Base-by-base conservation (phyloP, 2,888 invertebrate species). In the Synergus gifuensis region DNA sequence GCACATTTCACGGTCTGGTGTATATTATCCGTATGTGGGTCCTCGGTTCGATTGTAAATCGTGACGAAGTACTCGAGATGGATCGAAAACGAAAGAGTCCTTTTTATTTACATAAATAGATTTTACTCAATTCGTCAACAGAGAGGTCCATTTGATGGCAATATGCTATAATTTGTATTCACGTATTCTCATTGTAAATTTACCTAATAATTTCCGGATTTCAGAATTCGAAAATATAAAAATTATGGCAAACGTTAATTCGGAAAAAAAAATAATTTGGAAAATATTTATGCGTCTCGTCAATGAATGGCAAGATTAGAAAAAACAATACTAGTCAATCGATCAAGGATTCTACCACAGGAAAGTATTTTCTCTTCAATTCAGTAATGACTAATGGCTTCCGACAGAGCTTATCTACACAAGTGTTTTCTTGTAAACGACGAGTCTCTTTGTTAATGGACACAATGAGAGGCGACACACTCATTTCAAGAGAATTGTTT, bases 401-500 rank as follows among this genome's bases (percentile, higher is more conserved):
- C 73, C 73, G 73, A 73, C 73, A 54, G 18, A 73, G 73, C 73
- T 73, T 73, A 28, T 28, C 2, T 3, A 73, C 73, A 73, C 54
- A 73, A 73, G 54, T 73, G n/a, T 73, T 73, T 73, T 73, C 73
- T 73, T 58, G 54, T 73, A 73, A 73, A 58, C n/a, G 54, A 28
- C 73, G 54, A 73, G 73, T 54, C 54, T 73, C 54, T 73, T 58
- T 54, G 49, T 73, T n/a, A 73, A 73, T n/a, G 49, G 49, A 40
- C 54, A 73, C 69, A 69, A 69, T 49, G 69, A 69, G 46, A 28
- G 28, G 49, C 49, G 49, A 28, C 69, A 58, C 49, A 58, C 69
- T 46, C 49, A 69, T 16, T 69, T 69, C 49, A 28, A 18, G 69
- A 8, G 69, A 49, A 69, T 49, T 69, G 69, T 69, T 49, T 46